These are phyloP conservation scores for Lepus europaeus DNA, from an alignment of 2,113 vertebrate species.

Conservation along the genomic window DNA sequence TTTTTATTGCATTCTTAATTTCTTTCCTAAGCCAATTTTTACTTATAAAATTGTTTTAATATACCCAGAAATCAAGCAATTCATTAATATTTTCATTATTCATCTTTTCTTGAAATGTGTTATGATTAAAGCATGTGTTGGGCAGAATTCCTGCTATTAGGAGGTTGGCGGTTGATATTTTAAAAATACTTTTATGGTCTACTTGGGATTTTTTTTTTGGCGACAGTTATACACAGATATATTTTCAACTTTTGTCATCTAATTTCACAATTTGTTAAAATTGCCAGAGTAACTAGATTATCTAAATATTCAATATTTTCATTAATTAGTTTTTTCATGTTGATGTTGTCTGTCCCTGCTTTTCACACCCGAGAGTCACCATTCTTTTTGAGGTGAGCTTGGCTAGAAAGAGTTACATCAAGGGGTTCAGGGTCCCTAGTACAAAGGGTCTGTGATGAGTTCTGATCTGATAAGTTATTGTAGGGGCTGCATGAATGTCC, in stretches of 20 bases:
- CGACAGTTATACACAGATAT: background rate
- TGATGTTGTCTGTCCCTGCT: background rate
- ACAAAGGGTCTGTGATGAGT: background rate
- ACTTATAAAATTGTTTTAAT: conserved; percentile 65
- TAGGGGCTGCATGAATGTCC: background rate
- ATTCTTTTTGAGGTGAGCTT: background rate
- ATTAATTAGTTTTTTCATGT: background rate
- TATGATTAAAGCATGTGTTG: conserved; percentile 15
- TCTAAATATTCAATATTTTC: background rate
- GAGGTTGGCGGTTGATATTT: conserved; percentile 19
- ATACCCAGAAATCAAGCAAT: conserved; percentile 58
- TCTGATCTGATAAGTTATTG: background rate
- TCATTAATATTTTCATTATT: conserved; percentile 57
- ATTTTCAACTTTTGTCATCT: background rate
- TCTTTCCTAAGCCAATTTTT: conserved; percentile 64
- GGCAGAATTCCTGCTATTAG: background rate
- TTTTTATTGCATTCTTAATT: conserved; percentile 73
- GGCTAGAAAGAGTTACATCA: background rate
- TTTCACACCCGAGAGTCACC: background rate
- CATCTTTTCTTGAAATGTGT: conserved; percentile 53
- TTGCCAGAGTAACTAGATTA: background rate
- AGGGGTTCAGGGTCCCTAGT: background rate
- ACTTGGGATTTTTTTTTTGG: background rate
- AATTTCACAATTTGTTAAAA: conserved; percentile 31
- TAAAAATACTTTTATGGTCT: conserved; percentile 12